Base-by-base conservation (phyloP, 2,888 invertebrate species). In the Melinaea marsaeus region DNA sequence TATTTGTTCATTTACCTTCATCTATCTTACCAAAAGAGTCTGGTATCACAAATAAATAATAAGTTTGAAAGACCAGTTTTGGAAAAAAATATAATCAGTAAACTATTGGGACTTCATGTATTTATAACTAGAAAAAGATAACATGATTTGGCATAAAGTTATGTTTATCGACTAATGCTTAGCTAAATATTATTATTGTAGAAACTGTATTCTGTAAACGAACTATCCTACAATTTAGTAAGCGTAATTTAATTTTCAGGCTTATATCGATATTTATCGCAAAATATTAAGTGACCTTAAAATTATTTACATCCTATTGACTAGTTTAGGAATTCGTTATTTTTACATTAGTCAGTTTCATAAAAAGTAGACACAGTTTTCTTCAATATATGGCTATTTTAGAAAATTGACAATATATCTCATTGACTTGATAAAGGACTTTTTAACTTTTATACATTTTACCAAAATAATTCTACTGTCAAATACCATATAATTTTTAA, bases 181-280 rank as follows among this genome's bases (percentile, higher is more conserved):
- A 51, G 22, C 22, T 51, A 51, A 32, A 51, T 51, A 32, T 11
- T 51, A 51, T 51, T 32, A 32, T 51, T 32, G 57, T 61, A 55
- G 37, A 64, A 58, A 57, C 61, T 7, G 46, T 61, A 57, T 54
- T 45, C 55, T 54, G 61, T 63, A 61, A 68, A 70, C 63, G 51
- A 70, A 57, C 62, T 62, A 72, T 62, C 72, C 68, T 72, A 69
- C 71, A 70, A 72, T 72, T 71, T 86, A 86, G 76, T 88, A 87
- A 87, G 87, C 87, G 87, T 88, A 86, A 80, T 83, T 42, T 78
- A 81, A 83, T 81, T 75, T 79, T 85, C 81, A 85, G 85, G 85
- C 82, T 79, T 80, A 51, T 66, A 75, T 61, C 60, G 48, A 60
- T 70, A 61, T 71, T 69, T 54, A 62, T 65, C 65, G 63, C 63